Percentiles rank a stretch among this genome's conserved stretches.
These are phyloP conservation scores for Propithecus coquereli DNA, from an alignment of 2,113 vertebrate genomes.

Conservation along the genomic window DNA sequence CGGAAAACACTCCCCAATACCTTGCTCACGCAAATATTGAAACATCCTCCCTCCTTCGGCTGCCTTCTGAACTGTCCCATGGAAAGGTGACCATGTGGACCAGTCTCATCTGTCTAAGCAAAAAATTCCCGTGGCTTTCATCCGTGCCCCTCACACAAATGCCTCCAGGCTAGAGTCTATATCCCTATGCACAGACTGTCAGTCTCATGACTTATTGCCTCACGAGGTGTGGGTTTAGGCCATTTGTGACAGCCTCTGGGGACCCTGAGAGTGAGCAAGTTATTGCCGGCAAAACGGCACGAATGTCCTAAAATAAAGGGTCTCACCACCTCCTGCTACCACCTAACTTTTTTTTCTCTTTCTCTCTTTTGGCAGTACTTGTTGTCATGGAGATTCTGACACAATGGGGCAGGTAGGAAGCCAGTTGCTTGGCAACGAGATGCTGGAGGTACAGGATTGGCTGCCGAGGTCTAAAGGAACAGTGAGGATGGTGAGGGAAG, in stretches of 20 bases:
- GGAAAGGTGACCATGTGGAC: neutral
- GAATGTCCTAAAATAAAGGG: neutral
- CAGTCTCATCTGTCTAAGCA: neutral
- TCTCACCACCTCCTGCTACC: neutral
- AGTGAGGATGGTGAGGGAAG: conserved; percentile 45
- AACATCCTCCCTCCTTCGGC: neutral
- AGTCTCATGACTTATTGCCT: neutral
- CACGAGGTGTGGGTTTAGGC: neutral
- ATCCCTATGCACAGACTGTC: rapidly evolving
- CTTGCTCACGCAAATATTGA: neutral
- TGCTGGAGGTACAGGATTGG: conserved; percentile 47
- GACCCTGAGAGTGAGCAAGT: neutral
- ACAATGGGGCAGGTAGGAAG: conserved; percentile 72
- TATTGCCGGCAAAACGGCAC: neutral
- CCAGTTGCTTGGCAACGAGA: conserved; percentile 56
- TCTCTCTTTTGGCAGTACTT: conserved; percentile 36
- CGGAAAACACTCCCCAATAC: neutral
- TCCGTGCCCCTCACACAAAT: no score
- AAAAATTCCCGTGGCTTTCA: neutral
- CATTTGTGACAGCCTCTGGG: neutral
- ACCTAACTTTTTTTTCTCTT: neutral
- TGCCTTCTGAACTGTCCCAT: neutral
- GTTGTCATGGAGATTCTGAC: conserved; percentile 69
- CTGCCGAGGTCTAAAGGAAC: conserved; percentile 43
- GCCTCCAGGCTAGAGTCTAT: neutral